Base-by-base conservation (phyloP, 2,888 invertebrate genomes). In the Phanerotoma sp. region DNA sequence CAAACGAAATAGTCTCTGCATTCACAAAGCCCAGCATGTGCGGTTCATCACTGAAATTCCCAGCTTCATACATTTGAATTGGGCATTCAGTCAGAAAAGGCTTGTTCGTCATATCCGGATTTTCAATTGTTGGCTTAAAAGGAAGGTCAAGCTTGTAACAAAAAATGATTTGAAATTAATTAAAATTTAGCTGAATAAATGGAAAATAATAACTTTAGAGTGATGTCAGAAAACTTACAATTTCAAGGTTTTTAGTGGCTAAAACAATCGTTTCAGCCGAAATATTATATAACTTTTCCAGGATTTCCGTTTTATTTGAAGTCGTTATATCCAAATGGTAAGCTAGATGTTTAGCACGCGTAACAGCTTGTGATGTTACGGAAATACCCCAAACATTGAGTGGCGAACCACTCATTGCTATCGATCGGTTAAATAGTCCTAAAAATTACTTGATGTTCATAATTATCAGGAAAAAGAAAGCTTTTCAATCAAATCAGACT, bases 361-460 rank as follows among this genome's bases (percentile, higher is more conserved):
- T 7, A 25, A 4, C 3, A 4, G 5, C 50, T 13, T 16, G n/a
- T 15, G n/a, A n/a, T n/a, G n/a, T n/a, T n/a, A n/a, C n/a, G n/a
- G 50, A 46, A 49, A 77, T 77, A 37, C 80, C 80, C 82, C 82
- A 82, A 11, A 75, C 78, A 32, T 77, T 65, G 35, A 83, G 62
- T 10, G 80, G 76, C 1, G 80, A 79, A 0, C 82, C 82, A 11
- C 83, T 83, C 65, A 82, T 81, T 7, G 80, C 77, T 52, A 83
- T 81, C 1, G 79, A 80, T 73, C 79, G 80, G 57, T 81, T 81
- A 56, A 82, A 83, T 30, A 83, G 66, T n/a, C 82, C 83, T 72
- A 25, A 2, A 15, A 32, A 15, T 38, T 38, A 3, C 5, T 5
- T 25, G 25, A 25, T 25, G 1, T 35, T 13, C 35, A 35, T 7